Conservation (phyloP, 2,113 vertebrate species). For the Laticauda colubrina region DNA sequence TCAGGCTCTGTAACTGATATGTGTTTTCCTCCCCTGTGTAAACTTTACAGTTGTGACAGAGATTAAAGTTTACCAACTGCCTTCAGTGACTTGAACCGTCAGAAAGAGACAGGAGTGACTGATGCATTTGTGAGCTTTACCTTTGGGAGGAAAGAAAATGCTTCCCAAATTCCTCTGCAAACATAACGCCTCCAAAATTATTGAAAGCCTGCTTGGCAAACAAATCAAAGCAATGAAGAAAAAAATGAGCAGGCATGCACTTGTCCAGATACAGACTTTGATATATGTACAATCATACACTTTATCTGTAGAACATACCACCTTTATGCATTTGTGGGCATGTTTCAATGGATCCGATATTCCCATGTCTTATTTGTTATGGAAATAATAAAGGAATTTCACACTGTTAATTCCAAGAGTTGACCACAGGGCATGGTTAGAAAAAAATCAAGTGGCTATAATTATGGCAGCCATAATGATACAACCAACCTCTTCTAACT, state of each 20-base stretch:
- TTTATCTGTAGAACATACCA: slow-evolving; percentile 20
- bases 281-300: not conserved
- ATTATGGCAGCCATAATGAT: not conserved
- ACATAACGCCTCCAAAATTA: slow-evolving; percentile 40
- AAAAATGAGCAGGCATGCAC: not conserved
- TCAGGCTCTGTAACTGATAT: slow-evolving; percentile 41
- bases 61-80: slow-evolving; percentile 68
- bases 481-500: not conserved
- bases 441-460: not conserved
- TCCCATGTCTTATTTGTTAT: not conserved
- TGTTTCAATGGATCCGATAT: not conserved
- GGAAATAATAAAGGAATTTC: slow-evolving; percentile 18
- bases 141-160: slow-evolving; percentile 35
- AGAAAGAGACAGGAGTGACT: slow-evolving; percentile 60
- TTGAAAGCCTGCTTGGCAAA: slow-evolving; percentile 48
- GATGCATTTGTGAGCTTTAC: slow-evolving; percentile 56
- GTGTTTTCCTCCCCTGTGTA: slow-evolving; percentile 45
- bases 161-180: slow-evolving; percentile 43
- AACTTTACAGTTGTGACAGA: slow-evolving; percentile 62
- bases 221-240: slow-evolving; percentile 37
- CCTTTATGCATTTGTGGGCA: slow-evolving; percentile 7
- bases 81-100: slow-evolving; percentile 63
- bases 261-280: not conserved
- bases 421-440: not conserved
- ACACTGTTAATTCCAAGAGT: slow-evolving; percentile 8